Evolutionary conservation across 2,113 vertebrate species (phyloP).

Genomic region (Ploceus nigricollis): DNA sequence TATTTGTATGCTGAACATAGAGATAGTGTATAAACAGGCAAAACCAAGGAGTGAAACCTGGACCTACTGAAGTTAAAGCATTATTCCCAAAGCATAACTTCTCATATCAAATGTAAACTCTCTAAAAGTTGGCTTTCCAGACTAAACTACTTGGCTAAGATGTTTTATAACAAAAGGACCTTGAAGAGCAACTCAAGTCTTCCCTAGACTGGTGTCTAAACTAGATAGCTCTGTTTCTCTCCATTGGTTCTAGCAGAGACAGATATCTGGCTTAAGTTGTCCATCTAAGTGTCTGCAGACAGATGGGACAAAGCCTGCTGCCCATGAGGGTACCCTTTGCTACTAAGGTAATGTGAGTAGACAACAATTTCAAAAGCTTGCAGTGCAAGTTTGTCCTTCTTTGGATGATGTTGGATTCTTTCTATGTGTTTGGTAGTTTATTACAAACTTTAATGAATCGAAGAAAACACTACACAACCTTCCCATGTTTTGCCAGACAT

Average conservation of each 20-base stretch:
- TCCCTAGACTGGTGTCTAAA: not conserved
- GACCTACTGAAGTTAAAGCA: not conserved
- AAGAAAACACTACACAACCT: not conserved
- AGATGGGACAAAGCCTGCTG: not conserved
- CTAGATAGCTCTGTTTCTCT: not conserved
- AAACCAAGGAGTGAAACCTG: not conserved
- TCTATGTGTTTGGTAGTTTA: not conserved
- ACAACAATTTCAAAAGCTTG: not conserved
- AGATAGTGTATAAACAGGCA: not conserved
- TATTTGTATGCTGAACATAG: not conserved
- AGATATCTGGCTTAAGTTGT: not conserved
- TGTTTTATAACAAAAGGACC: not conserved
- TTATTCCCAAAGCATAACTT: not conserved
- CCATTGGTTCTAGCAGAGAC: not conserved
- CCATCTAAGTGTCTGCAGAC: not conserved
- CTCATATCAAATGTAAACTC: not conserved
- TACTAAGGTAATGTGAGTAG: not conserved
- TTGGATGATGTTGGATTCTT: not conserved
- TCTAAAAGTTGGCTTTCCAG: not conserved
- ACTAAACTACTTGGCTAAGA: not conserved
- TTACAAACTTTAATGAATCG: not conserved
- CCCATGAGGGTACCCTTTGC: not conserved
- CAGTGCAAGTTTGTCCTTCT: not conserved
- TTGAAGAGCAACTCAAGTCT: not conserved
- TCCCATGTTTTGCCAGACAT: not conserved